Base-by-base conservation (phyloP, 2,113 vertebrate genomes). In the Rhombomys opimus region DNA sequence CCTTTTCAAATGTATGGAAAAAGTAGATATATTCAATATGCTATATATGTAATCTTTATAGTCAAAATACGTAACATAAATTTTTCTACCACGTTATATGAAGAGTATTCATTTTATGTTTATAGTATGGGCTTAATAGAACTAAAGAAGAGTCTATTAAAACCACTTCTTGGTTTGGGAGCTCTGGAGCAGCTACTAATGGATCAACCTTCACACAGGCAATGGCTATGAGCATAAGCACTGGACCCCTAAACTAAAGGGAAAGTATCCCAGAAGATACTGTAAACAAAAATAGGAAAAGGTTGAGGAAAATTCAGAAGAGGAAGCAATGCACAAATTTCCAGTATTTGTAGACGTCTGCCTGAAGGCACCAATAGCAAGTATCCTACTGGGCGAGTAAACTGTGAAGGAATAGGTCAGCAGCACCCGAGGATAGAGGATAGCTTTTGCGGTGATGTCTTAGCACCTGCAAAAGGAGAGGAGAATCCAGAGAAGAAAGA, bases 141-240 rank as follows among this genome's bases (percentile, higher is more conserved):
- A 95, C 6, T 90, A 15, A 54, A 80, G 87, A 93, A 46, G 41
- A 90, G 89, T 59, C 92, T 50, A 68, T 89, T 50, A 32, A 87
- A 68, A 68, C 50, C 27, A 72, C 23, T 90, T 77, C 12, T 38
- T 76, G 14, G 27, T 80, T 95, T 90, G 35, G 2, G 20, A 59
- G 82, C 89, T 76, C 73, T 67, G 41, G 61, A 90, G 8, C 52
- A 77, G 30, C n/a, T 94, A 46, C 27, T 86, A 70, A 59, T 57
- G 7, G 59, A 78, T 75, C 35, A 65, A 68, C 7, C 2, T 80
- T 87, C 54, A 27, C 13, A 72, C 5, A 80, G 7, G 30, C 32
- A 65, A 78, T 4, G 89, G 0, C 20, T 90, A 1, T 78, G 41
- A 96, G 68, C 89, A 22, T 5, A 38, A 9, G 63, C 20, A 73